These are phyloP conservation scores for Prietella phreatophila DNA, from an alignment of 2,113 vertebrate species.

Conservation along the genomic window DNA sequence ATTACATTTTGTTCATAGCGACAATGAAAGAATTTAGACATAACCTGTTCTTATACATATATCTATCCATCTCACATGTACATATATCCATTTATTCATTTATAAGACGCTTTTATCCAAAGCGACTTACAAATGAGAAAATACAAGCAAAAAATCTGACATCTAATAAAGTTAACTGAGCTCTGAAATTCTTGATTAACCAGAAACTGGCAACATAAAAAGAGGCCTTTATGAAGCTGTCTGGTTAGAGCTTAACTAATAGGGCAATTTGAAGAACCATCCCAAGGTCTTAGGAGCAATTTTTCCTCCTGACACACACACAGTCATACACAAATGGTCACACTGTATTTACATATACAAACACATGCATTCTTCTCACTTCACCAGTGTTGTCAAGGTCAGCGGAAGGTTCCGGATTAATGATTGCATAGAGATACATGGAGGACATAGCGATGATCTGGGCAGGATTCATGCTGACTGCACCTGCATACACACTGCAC, in stretches of 20 bases:
- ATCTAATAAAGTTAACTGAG: not conserved
- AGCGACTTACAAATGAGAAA: too few relatives aligned
- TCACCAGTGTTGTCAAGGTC: constrained; percentile 23
- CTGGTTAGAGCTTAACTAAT: constrained; percentile 24
- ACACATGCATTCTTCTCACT: not conserved
- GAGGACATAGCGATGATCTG: constrained; percentile 31
- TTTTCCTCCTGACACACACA: not conserved
- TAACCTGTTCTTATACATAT: not conserved
- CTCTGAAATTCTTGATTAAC: constrained; percentile 17
- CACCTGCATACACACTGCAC: not conserved
- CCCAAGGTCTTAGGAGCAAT: constrained; percentile 26
- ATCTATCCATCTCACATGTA: not conserved
- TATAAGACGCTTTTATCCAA: too few relatives aligned
- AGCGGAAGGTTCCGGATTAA: constrained; percentile 30
- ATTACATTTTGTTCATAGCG: not conserved
- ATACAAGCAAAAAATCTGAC: not conserved
- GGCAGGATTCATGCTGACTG: constrained; percentile 7
- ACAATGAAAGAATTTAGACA: not conserved
- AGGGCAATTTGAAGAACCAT: not conserved
- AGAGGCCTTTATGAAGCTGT: not conserved
- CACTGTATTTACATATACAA: constrained; percentile 18
- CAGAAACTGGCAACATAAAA: not conserved
- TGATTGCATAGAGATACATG: constrained; percentile 10
- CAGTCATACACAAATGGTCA: not conserved
- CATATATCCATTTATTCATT: too few relatives aligned